phyloP scores from a whole-genome alignment of 1,140 invertebrate species.

The Hetaerina americana region DNA sequence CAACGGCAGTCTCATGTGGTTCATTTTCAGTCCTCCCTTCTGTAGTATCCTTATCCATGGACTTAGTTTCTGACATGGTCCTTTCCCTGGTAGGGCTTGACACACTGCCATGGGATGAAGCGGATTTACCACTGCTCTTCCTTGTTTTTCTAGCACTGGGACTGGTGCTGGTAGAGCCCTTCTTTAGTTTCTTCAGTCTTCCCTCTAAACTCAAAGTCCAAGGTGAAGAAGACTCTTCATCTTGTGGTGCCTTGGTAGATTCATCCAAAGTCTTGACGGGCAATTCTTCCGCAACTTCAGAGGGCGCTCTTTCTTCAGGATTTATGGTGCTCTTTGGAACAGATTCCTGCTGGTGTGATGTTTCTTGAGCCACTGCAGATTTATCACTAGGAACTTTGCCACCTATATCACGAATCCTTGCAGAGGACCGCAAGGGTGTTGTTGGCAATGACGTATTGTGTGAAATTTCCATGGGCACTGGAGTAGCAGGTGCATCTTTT shows the following conservation, averaged over 20 bases:
- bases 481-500: neutral
- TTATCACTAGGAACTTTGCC: too few species aligned
- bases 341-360: too few species aligned
- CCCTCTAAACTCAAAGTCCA: neutral
- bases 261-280: neutral
- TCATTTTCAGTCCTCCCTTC: neutral
- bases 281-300: neutral
- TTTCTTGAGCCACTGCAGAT: too few species aligned
- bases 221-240: neutral
- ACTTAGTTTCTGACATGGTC: too few species aligned
- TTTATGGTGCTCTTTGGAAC: neutral
- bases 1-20: neutral
- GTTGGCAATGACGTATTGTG: neutral
- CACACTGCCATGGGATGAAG: too few species aligned
- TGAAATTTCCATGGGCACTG: too few species aligned
- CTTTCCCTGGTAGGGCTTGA: too few species aligned
- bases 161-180: neutral
- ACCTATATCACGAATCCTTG: neutral
- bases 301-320: neutral
- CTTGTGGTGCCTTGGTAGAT: neutral
- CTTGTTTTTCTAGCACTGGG: neutral
- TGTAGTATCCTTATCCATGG: too few species aligned
- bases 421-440: neutral
- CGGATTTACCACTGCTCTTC: neutral
- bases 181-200: neutral